Evolutionary conservation across 2,888 invertebrate species (phyloP).

Genomic region (Dryadula phaetusa): DNA sequence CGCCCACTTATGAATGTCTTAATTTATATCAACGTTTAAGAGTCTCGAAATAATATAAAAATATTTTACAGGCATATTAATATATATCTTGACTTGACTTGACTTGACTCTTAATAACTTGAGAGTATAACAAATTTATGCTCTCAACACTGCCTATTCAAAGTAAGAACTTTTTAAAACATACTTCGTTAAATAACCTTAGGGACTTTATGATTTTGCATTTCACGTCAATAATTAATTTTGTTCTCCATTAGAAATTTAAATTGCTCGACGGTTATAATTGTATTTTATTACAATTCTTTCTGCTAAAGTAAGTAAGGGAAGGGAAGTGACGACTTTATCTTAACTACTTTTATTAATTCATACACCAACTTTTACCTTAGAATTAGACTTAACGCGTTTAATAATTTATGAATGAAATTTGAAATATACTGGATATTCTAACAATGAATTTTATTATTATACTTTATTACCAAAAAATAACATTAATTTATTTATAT

Average conservation of each 20-base stretch:
- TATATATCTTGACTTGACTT: not conserved
- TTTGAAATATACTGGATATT: too few species aligned
- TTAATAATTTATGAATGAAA: not conserved
- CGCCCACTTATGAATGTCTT: not conserved
- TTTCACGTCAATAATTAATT: constrained; percentile 20
- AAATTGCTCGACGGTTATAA: constrained; percentile 9
- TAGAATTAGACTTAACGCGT: not conserved
- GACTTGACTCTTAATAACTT: not conserved
- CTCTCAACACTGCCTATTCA: not conserved
- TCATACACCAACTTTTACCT: not conserved
- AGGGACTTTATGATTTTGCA: constrained; percentile 8
- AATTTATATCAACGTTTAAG: not conserved
- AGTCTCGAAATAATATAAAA: not conserved
- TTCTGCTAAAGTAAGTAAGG: not conserved
- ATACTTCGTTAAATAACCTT: constrained; percentile 8
- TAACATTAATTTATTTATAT: too few species aligned
- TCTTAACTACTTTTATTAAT: not conserved
- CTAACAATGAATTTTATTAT: too few species aligned
- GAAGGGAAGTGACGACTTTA: not conserved
- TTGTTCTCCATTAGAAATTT: constrained; percentile 15
- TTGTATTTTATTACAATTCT: constrained; percentile 1
- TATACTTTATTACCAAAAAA: too few species aligned
- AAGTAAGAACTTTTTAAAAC: constrained; percentile 6
- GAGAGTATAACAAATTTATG: constrained; percentile 1
- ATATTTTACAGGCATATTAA: constrained; percentile 3